Conservation (phyloP, 1,140 invertebrate genomes). For the Pemphigus obesinymphae region DNA sequence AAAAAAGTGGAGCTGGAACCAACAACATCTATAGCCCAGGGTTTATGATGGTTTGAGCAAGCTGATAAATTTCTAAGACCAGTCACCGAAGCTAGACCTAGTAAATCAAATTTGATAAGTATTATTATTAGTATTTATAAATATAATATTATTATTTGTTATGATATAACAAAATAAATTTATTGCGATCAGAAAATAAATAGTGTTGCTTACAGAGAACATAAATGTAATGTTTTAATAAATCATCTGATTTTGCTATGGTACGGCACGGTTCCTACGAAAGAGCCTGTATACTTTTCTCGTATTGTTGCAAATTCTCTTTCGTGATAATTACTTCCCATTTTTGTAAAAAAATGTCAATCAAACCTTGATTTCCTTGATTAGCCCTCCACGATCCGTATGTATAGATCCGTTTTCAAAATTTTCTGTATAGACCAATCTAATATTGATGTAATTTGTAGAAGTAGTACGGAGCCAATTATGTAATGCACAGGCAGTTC, state of each 20-base stretch:
- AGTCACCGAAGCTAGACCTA: too few species aligned
- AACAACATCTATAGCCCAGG: too few species aligned
- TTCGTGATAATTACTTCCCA: neutral
- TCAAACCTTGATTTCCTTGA: neutral
- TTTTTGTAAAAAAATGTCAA: neutral
- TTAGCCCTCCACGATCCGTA: neutral
- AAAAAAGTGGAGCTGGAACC: neutral
- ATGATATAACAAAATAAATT: too few species aligned
- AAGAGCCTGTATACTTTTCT: neutral
- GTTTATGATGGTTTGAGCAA: too few species aligned
- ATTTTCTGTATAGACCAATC: neutral
- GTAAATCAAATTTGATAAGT: too few species aligned
- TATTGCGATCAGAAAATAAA: too few species aligned
- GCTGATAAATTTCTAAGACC: too few species aligned
- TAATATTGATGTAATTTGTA: neutral
- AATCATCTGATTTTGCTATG: neutral
- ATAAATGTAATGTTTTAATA: too few species aligned
- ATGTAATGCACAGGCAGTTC: neutral
- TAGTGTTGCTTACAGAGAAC: too few species aligned
- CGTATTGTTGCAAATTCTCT: neutral
- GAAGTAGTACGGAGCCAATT: neutral
- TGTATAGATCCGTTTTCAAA: neutral
- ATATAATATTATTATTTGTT: too few species aligned
- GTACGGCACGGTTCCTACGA: neutral
- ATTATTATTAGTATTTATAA: too few species aligned